These are phyloP conservation scores for Drosophila navojoa DNA, from an alignment of 1,140 invertebrate genomes.

Conservation along the genomic window DNA sequence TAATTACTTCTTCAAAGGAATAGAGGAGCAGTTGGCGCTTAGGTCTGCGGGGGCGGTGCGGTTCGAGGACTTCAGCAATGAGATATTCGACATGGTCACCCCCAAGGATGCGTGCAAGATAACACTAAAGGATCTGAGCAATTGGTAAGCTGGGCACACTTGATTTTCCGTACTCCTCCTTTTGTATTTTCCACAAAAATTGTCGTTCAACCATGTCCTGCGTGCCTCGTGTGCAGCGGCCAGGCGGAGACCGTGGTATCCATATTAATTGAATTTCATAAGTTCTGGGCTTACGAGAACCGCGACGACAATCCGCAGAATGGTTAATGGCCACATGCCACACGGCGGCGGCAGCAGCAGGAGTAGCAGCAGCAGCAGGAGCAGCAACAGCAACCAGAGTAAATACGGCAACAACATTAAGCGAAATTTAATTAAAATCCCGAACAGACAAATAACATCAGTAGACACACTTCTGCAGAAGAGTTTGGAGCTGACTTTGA, in stretches of 20 bases:
- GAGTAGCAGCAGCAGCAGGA: slow-evolving; percentile 6
- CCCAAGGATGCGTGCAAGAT: slow-evolving; percentile 93
- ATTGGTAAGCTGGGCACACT: slow-evolving; percentile 50
- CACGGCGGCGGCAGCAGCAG: neutral
- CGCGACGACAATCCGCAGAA: slow-evolving; percentile 87
- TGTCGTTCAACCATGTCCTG: slow-evolving; percentile 3
- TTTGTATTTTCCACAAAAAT: neutral
- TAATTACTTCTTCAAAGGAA: slow-evolving; percentile 97
- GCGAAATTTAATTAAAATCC: slow-evolving; percentile 70
- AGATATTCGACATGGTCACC: slow-evolving; percentile 99
- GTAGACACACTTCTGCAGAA: neutral
- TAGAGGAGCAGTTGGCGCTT: slow-evolving; percentile 94
- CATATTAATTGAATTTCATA: slow-evolving; percentile 97
- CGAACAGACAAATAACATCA: slow-evolving; percentile 18
- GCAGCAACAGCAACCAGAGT: slow-evolving; percentile 12
- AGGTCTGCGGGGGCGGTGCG: slow-evolving; percentile 93
- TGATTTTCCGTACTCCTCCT: neutral
- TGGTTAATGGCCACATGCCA: slow-evolving; percentile 59
- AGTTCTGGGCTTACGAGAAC: slow-evolving; percentile 98
- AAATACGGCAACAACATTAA: slow-evolving; percentile 50
- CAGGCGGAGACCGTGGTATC: slow-evolving; percentile 97
- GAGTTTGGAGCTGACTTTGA: neutral
- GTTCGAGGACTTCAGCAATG: slow-evolving; percentile 98
- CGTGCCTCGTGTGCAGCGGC: slow-evolving; percentile 86
- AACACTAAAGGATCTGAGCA: slow-evolving; percentile 92